These are phyloP conservation scores for Phyllostomus discolor DNA, from an alignment of 2,113 vertebrate genomes.

Conservation along the genomic window DNA sequence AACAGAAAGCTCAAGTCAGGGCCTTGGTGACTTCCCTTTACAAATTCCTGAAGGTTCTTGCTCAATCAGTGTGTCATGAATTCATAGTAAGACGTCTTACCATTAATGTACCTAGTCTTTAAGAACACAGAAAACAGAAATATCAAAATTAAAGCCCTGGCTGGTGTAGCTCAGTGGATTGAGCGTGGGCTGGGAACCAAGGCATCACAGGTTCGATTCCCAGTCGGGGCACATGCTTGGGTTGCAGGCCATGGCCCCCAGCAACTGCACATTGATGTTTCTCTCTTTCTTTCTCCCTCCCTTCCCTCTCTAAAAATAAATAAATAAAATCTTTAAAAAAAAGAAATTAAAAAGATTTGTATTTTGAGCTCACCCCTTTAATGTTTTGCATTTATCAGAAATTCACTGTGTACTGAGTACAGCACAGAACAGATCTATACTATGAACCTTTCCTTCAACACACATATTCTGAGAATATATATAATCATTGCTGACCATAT, in stretches of 20 bases:
- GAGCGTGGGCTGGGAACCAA: too few relatives aligned
- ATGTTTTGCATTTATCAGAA: not conserved
- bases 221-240: too few relatives aligned
- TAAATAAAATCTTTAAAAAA: too few relatives aligned
- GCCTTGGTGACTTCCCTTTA: not conserved
- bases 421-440: not conserved
- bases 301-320: too few relatives aligned
- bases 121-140: not conserved
- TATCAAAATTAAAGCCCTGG: not conserved
- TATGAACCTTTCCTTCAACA: not conserved
- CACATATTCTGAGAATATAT: not conserved
- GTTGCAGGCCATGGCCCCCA: too few relatives aligned
- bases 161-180: too few relatives aligned
- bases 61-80: not conserved
- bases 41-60: not conserved
- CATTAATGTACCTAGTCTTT: not conserved
- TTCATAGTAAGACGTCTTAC: not conserved
- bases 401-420: not conserved
- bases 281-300: too few relatives aligned
- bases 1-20: not conserved
- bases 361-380: not conserved
- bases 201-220: too few relatives aligned
- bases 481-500: not conserved
- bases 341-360: not conserved
- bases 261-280: too few relatives aligned